Conservation (phyloP, 1,140 invertebrate species). For the Apis mellifera region DNA sequence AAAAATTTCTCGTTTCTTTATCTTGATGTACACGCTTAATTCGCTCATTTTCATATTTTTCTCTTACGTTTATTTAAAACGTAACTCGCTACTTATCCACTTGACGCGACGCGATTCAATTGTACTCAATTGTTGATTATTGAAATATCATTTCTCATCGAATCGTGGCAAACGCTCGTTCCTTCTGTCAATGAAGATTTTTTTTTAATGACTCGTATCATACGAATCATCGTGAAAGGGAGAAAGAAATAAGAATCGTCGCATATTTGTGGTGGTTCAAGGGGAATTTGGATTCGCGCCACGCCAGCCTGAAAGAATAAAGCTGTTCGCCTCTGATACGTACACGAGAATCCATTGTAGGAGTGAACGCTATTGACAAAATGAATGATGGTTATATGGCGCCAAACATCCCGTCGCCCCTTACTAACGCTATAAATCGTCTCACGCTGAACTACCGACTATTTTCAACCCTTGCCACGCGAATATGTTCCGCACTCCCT, state of each 20-base stretch:
- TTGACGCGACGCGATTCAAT: too few species aligned
- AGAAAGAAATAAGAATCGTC: slow-evolving; percentile 63
- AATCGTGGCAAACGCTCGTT: background rate
- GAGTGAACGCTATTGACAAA: slow-evolving; percentile 74
- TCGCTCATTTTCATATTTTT: too few species aligned
- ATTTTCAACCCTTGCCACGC: slow-evolving; percentile 50
- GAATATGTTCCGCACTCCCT: slow-evolving; percentile 53
- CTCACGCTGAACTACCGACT: slow-evolving; percentile 54
- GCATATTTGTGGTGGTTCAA: slow-evolving; percentile 42
- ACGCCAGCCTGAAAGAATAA: slow-evolving; percentile 71
- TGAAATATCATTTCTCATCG: too few species aligned
- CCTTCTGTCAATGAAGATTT: background rate
- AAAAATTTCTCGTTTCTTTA: background rate
- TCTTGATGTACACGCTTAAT: background rate
- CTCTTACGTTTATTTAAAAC: too few species aligned
- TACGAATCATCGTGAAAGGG: slow-evolving; percentile 25
- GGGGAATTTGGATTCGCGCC: slow-evolving; percentile 70
- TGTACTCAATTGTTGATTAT: too few species aligned
- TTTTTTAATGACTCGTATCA: background rate
- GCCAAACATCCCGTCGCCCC: slow-evolving; percentile 65
- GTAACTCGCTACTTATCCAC: too few species aligned
- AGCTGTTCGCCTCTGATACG: slow-evolving; percentile 71
- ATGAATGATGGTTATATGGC: slow-evolving; percentile 78
- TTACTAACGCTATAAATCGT: slow-evolving; percentile 73
- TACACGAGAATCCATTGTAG: slow-evolving; percentile 69